Percentiles rank a stretch among this genome's conserved stretches.
phyloP scores from a whole-genome alignment of 2,797 vertebrate species.

The Argentina silus region DNA sequence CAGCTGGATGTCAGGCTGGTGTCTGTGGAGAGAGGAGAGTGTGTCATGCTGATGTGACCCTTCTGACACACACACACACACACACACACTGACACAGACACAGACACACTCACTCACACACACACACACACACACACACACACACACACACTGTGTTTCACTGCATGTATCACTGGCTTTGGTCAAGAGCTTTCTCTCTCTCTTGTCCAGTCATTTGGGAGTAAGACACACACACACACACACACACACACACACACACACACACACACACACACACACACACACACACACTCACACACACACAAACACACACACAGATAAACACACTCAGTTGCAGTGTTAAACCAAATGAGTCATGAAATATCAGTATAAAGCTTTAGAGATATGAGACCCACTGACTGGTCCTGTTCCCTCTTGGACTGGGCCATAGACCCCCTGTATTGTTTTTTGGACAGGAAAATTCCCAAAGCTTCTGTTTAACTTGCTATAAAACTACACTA shows the following conservation, averaged over 20 bases:
- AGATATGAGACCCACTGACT: conserved; percentile 12
- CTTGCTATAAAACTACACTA: neutral
- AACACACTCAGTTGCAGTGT: conserved; percentile 2
- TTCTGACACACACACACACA: neutral
- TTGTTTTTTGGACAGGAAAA: neutral
- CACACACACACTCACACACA: conserved; percentile 1
- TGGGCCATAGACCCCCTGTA: neutral
- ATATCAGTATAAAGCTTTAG: conserved; percentile 25
- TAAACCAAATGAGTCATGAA: conserved; percentile 37
- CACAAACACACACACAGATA: conserved; percentile 15
- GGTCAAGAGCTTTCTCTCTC: no score
- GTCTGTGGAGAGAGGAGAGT: conserved; percentile 13
- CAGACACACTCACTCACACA: conserved; percentile 2
- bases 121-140: conserved; percentile 1
- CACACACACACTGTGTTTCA: neutral
- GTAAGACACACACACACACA: neutral
- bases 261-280: conserved; percentile 2
- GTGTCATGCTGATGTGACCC: neutral
- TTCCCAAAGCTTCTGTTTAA: neutral
- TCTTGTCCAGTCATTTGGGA: no score
- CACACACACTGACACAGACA: neutral
- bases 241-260: conserved; percentile 4
- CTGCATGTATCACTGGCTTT: no score
- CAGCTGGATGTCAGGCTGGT: conserved; percentile 35
- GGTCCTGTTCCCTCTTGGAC: no score